Conservation (phyloP, 2,797 vertebrate genomes). For the Serranus cabrilla region DNA sequence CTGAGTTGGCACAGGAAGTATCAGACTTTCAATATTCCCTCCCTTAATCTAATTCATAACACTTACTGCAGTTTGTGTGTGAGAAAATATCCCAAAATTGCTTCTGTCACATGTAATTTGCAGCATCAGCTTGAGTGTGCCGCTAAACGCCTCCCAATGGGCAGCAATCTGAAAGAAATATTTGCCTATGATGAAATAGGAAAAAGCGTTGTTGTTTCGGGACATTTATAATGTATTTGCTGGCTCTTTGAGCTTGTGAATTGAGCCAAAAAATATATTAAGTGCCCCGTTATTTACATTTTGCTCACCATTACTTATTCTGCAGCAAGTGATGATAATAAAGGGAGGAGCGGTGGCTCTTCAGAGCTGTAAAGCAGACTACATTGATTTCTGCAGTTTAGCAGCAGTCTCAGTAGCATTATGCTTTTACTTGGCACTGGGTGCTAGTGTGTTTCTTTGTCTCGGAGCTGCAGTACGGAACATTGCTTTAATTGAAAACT, state of each 20-base stretch:
- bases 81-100: slow-evolving; percentile 79
- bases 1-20: slow-evolving; percentile 70
- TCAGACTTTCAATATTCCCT: slow-evolving; percentile 69
- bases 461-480: neutral
- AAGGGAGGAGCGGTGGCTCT: slow-evolving; percentile 35
- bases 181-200: slow-evolving; percentile 60
- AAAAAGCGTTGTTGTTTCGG: slow-evolving; percentile 55
- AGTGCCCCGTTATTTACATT: slow-evolving; percentile 63
- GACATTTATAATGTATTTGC: slow-evolving; percentile 56
- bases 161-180: slow-evolving; percentile 57
- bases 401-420: slow-evolving; percentile 15
- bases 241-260: slow-evolving; percentile 38
- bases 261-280: slow-evolving; percentile 48
- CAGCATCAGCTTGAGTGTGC: slow-evolving; percentile 70
- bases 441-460: neutral
- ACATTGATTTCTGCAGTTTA: slow-evolving; percentile 49
- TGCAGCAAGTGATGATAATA: slow-evolving; percentile 49
- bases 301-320: slow-evolving; percentile 52
- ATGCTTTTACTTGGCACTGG: slow-evolving; percentile 10
- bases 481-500: slow-evolving; percentile 3
- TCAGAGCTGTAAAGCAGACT: slow-evolving; percentile 30
- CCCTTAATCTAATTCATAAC: slow-evolving; percentile 76
- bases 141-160: slow-evolving; percentile 55
- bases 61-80: slow-evolving; percentile 70
- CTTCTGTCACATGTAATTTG: slow-evolving; percentile 81